Conservation (phyloP, 1,140 invertebrate genomes). For the Pissodes strobi region DNA sequence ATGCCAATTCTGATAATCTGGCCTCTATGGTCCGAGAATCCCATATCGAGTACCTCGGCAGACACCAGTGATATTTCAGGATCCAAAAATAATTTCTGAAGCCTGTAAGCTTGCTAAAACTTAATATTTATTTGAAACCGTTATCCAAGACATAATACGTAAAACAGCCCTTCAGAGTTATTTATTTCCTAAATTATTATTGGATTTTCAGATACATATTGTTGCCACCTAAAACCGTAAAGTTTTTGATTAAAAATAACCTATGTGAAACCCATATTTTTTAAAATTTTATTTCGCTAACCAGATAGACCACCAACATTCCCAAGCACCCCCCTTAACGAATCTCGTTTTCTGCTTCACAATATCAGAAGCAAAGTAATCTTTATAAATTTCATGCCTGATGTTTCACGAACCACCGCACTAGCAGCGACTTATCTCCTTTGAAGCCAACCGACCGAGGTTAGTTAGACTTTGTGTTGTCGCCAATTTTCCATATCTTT, state of each 20-base stretch:
- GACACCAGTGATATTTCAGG: not conserved
- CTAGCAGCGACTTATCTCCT: not conserved
- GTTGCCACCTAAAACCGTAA: no score
- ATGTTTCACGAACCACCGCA: not conserved
- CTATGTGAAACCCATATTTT: no score
- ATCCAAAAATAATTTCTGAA: no score
- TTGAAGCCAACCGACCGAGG: not conserved
- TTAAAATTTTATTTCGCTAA: no score
- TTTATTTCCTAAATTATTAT: no score
- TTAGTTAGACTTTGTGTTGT: slow-evolving; percentile 3
- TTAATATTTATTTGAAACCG: no score
- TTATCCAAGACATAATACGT: no score
- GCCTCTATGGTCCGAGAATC: not conserved
- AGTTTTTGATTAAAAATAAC: no score
- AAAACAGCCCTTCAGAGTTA: no score
- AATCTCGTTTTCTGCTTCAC: not conserved
- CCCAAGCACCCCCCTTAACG: slow-evolving; percentile 7
- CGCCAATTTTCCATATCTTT: slow-evolving; percentile 8
- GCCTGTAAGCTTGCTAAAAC: no score
- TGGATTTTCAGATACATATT: no score
- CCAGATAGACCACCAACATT: no score
- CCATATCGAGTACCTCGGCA: not conserved
- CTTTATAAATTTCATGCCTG: slow-evolving; percentile 7
- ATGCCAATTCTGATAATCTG: not conserved
- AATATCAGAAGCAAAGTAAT: slow-evolving; percentile 4